These are phyloP conservation scores for Iguana delicatissima DNA, from an alignment of 2,797 vertebrate species.

Conservation along the genomic window DNA sequence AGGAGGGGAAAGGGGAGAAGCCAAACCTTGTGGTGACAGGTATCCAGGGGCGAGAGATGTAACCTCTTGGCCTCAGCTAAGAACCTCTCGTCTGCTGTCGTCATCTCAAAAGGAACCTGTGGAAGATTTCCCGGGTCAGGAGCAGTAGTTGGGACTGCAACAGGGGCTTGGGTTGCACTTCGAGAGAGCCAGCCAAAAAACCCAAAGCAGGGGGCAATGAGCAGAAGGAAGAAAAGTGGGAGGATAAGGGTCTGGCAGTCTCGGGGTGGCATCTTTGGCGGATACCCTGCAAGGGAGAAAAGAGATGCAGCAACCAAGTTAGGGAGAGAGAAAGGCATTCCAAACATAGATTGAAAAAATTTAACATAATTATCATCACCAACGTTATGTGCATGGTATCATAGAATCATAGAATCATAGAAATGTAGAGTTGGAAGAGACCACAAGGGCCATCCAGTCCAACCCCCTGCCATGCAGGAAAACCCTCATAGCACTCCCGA, in stretches of 20 bases:
- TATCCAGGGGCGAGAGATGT: conserved; percentile 77
- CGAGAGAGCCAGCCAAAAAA: conserved; percentile 57
- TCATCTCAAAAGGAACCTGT: conserved; percentile 73
- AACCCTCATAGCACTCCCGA: too few relatives aligned
- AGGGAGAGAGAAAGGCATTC: too few relatives aligned
- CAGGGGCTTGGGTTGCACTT: background rate
- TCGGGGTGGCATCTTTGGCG: background rate
- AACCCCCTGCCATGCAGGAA: too few relatives aligned
- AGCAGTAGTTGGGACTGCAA: background rate
- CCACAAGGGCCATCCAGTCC: too few relatives aligned
- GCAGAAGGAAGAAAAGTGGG: background rate
- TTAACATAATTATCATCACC: too few relatives aligned
- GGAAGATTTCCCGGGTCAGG: background rate
- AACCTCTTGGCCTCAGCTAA: conserved; percentile 76
- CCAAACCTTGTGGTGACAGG: conserved; percentile 76
- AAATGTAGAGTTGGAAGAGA: too few relatives aligned
- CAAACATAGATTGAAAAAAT: background rate
- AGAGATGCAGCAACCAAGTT: background rate
- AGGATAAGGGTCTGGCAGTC: background rate
- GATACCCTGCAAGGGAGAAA: conserved; percentile 4
- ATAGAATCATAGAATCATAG: too few relatives aligned
- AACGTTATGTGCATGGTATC: too few relatives aligned
- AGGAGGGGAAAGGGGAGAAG: background rate
- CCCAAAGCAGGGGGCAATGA: background rate
- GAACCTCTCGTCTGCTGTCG: conserved; percentile 76